A percentile compares a stretch with the other conserved stretches of the same genome.
Evolutionary conservation across 2,888 invertebrate species (phyloP).

Genomic region (Rotaria magnacalcarata): DNA sequence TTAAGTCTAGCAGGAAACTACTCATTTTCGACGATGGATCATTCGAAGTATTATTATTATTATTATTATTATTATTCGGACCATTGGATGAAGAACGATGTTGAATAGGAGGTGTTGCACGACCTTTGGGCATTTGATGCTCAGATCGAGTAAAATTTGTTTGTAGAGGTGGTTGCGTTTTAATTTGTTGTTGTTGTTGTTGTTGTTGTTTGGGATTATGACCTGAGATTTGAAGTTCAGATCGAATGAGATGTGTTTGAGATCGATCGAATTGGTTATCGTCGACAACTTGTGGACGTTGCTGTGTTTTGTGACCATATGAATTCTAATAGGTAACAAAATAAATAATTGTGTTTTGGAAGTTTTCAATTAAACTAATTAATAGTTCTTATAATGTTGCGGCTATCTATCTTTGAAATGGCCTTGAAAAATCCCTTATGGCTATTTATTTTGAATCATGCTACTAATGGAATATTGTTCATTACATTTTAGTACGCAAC

Average conservation of each 20-base stretch:
- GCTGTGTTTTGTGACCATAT: background rate
- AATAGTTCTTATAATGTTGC: too few relatives aligned
- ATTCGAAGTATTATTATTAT: too few relatives aligned
- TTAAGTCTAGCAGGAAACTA: background rate
- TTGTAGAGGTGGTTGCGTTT: background rate
- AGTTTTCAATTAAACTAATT: too few relatives aligned
- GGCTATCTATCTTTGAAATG: too few relatives aligned
- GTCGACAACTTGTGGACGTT: background rate
- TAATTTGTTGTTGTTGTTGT: background rate
- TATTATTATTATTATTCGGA: background rate
- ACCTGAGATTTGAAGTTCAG: background rate
- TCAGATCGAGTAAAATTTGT: background rate
- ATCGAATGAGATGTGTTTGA: background rate
- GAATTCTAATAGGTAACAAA: too few relatives aligned
- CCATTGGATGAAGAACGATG: background rate
- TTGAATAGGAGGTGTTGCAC: background rate
- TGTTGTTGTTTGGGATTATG: background rate
- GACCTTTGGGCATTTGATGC: background rate
- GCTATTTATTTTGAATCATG: too few relatives aligned
- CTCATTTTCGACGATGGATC: background rate
- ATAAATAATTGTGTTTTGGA: too few relatives aligned
- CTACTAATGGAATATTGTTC: too few relatives aligned
- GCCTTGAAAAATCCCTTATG: too few relatives aligned
- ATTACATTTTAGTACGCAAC: too few relatives aligned
- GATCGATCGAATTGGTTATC: background rate